Evolutionary conservation across 2,113 vertebrate species (phyloP), one percentile per base, ranked within the genome.

Genomic region (Odontesthes bonariensis): DNA sequence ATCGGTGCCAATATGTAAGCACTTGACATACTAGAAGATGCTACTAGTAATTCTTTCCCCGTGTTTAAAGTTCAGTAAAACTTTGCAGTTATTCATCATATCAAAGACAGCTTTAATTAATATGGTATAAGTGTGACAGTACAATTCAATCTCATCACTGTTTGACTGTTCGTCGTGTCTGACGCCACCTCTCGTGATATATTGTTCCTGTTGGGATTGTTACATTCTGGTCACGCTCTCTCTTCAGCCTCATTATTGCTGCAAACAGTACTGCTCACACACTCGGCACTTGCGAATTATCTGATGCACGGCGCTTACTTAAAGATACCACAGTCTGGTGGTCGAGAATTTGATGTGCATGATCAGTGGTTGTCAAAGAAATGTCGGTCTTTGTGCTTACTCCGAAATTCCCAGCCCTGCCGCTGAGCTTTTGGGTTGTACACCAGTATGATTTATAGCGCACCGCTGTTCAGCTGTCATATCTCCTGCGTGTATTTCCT

Each of bases 401-500:
- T 64, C 60, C 16, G 69, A 73, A 57, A 79, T 81, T 81, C 66
- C 49, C 62, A 62, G 38, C 68, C 70, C 82, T 70, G 67, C 78
- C 76, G 75, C 62, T 67, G 66, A 81, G 70, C 57, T 66, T 71
- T 69, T 40, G 52, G 69, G 58, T 56, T 20, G 53, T 62, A 64
- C 68, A 59, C 49, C 46, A 22, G 35, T 55, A 57, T 85, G 84
- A 83, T 89, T 76, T 81, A 83, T 83, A 78, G 82, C 69, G 51
- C 60, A 32, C 40, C 8, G 42, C 73, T 81, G 80, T 77, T 77
- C 81, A 73, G 78, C 85, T 89, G 86, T 90, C 86, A 86, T 74
- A 82, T 89, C 78, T 73, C 67, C 82, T 78, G 77, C 79, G 71
- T 77, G 52, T 83, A 79, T 89, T 88, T 88, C 78, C 82, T 81